Evolutionary conservation across 2,797 vertebrate species (phyloP), one percentile per base, ranked within the genome.

Genomic region (Gorsachius magnificus): DNA sequence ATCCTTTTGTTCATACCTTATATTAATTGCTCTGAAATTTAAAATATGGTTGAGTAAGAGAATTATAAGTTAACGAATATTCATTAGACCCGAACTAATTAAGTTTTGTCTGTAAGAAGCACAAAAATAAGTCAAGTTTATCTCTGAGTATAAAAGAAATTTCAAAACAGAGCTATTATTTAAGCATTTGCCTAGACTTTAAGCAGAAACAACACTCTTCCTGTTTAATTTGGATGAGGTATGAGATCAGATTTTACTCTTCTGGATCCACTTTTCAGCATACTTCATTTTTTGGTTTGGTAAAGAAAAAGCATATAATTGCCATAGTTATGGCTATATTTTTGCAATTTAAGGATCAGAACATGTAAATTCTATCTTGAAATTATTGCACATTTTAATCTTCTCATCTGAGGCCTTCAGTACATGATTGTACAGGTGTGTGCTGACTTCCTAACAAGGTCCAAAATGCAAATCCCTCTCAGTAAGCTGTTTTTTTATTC

Each of bases 401-500:
- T 90, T 54, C 57, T 78, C 28, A 75, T 56, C 54, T 91, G 69
- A 66, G n/a, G 18, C 36, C 66, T 85, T 83, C 38, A 46, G 51
- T 24, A 48, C 41, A 36, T 5, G 26, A 76, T 60, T 41, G 36
- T 54, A 46, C 24, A 78, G 66, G 46, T 81, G 58, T 72, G 43
- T 29, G 46, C 21, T 78, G 61, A 28, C 38, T 93, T 85, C 43
- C 36, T 75, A 66, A 88, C 22, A 56, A 58, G 53, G 71, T 80
- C 33, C 54, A 89, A 92, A 81, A 95, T 76, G 70, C 51, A 89
- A 94, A 94, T 94, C 58, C 31, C 20, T 77, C 61, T 93, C 82
- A 56, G 10, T 26, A 78, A 91, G 35, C 12, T 4, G 3, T 3
- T 72, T 72, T 92, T 72, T 93, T 72, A 71, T 90, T 78, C 58